Base-by-base conservation (phyloP, 2,888 invertebrate species). In the Athrips mouffetella region DNA sequence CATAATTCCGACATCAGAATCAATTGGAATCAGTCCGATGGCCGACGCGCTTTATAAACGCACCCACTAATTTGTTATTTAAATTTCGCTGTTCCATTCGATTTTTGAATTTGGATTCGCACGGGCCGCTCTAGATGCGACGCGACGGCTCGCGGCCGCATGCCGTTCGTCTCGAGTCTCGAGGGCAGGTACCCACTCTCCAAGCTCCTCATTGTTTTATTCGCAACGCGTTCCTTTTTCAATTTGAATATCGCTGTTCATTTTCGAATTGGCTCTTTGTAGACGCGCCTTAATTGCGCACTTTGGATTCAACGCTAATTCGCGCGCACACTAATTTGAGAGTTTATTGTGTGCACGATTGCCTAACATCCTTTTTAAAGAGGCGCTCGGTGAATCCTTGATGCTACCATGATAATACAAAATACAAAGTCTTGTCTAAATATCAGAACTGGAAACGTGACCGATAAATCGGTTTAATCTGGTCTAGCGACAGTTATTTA, bases 221-320 rank as follows among this genome's bases (percentile, higher is more conserved):
- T 85, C 87, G 70, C 60, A 53, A 57, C 81, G 83, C 87, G 87
- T 86, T 70, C 76, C 79, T 77, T 79, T 84, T 85, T 81, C 83
- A 86, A 87, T 87, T 86, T 85, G 80, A 87, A 86, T 82, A 84
- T 78, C 80, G 80, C 77, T 79, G 82, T 82, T 84, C 81, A 82
- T 85, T 85, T 83, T 82, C 77, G 76, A 77, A 82, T 82, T 76
- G 78, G 77, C 78, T 78, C 79, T 80, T 76, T 80, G 83, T 83
- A 80, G 82, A 79, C 76, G 78, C 70, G 73, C 73, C 72, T 77
- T 84, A 86, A 87, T 86, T 80, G 76, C 78, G 84, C 76, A 84
- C 74, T 88, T 88, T 88, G 70, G 78, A 88, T 87, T 88, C 87
- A 85, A 72, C 68, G 70, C 64, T 83, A 83, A 86, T 83, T 85